These are phyloP conservation scores for Sebastes vulpes DNA, from an alignment of 2,797 vertebrate genomes.

Conservation along the genomic window DNA sequence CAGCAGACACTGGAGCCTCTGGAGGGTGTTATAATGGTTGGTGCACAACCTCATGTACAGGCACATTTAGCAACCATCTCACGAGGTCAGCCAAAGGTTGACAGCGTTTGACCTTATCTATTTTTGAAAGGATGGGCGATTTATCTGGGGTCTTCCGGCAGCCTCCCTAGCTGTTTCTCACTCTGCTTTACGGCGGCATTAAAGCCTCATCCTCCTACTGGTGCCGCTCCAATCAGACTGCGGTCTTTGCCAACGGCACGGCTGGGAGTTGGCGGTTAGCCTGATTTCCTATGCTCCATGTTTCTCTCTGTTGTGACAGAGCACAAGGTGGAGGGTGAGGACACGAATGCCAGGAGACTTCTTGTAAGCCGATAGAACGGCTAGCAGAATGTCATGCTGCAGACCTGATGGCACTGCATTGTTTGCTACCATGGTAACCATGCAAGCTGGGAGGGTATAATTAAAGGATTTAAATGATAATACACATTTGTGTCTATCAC, in stretches of 20 bases:
- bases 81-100: conserved; percentile 49
- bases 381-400: conserved; percentile 55
- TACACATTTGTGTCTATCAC: conserved; percentile 54
- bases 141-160: conserved; percentile 64
- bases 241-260: conserved; percentile 58
- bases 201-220: conserved; percentile 75
- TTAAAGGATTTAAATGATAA: conserved; percentile 55
- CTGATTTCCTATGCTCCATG: conserved; percentile 61
- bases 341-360: conserved; percentile 68
- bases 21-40: conserved; percentile 66
- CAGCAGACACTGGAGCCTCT: conserved; percentile 42
- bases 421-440: conserved; percentile 60
- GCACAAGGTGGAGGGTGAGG: conserved; percentile 61
- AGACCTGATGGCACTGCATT: conserved; percentile 46
- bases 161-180: conserved; percentile 65
- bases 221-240: conserved; percentile 68
- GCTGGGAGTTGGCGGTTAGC: conserved; percentile 73
- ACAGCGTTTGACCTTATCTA: conserved; percentile 72
- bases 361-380: conserved; percentile 44
- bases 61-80: conserved; percentile 64
- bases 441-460: conserved; percentile 31
- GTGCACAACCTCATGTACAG: conserved; percentile 54
- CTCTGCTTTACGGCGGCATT: conserved; percentile 66
- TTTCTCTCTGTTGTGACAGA: conserved; percentile 70
- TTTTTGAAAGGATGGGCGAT: conserved; percentile 68